These are phyloP conservation scores for Semicossyphus pulcher DNA, from an alignment of 2,113 vertebrate species.

Conservation along the genomic window DNA sequence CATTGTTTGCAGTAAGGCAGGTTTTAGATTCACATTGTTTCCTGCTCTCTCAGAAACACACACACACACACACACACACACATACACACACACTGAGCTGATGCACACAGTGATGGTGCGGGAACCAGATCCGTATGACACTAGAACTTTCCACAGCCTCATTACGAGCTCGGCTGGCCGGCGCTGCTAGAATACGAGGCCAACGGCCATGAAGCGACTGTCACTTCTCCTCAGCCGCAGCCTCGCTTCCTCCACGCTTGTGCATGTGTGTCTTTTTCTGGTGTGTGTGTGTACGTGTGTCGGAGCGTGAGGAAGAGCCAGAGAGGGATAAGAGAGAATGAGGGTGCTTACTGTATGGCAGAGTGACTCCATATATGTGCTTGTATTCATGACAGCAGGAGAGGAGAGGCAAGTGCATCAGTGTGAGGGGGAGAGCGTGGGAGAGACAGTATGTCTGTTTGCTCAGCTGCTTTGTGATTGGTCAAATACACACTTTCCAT, in stretches of 20 bases:
- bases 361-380: conserved; percentile 27
- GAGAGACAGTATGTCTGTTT: neutral
- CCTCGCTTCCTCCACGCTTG: conserved; percentile 18
- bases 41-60: neutral
- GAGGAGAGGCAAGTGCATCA: neutral
- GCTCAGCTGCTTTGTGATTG: too few species aligned
- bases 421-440: conserved; percentile 6
- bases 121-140: conserved; percentile 64
- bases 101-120: conserved; percentile 57
- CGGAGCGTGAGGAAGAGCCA: conserved; percentile 10
- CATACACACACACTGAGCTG: conserved; percentile 18
- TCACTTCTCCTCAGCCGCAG: conserved; percentile 70
- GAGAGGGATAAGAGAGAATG: conserved; percentile 4
- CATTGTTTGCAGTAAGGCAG: neutral
- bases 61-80: conserved; percentile 7
- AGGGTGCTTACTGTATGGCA: conserved; percentile 11
- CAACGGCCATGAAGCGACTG: conserved; percentile 70
- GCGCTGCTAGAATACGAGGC: conserved; percentile 54
- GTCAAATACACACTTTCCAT: neutral
- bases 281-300: conserved; percentile 17
- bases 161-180: conserved; percentile 64
- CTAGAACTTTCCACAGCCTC: conserved; percentile 61
- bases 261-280: conserved; percentile 47
- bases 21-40: neutral
- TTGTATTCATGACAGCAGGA: conserved; percentile 25